Conservation (phyloP, 2,797 vertebrate species). For the Platalea minor region DNA sequence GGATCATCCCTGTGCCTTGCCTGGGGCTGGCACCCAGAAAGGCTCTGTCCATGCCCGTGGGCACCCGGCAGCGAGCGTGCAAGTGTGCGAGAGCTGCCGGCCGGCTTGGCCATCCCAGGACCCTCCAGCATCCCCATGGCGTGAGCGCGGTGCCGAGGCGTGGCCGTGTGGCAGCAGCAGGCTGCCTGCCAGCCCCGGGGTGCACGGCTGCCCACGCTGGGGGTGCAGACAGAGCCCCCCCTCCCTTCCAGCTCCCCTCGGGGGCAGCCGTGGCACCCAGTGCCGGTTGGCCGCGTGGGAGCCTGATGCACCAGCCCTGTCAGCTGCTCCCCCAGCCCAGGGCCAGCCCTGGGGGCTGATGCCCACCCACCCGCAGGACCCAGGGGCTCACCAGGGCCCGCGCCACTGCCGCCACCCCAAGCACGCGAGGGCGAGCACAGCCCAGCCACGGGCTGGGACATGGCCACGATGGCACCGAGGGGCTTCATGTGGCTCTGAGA, state of each 20-base stretch:
- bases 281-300: not conserved
- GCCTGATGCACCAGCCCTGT: not conserved
- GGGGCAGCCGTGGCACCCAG: accelerated
- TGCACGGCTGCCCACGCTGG: not conserved
- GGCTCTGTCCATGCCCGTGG: not conserved
- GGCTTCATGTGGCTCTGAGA: accelerated
- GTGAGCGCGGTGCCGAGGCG: accelerated
- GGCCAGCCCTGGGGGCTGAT: not conserved
- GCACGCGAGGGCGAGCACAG: accelerated
- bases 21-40: not conserved
- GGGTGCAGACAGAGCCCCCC: not conserved
- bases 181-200: not conserved
- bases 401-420: accelerated
- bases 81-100: not conserved
- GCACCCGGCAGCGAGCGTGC: accelerated
- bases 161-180: not conserved
- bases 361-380: not conserved
- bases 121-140: accelerated
- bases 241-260: accelerated
- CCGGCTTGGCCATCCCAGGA: not conserved
- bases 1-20: accelerated
- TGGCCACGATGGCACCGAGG: accelerated
- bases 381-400: accelerated
- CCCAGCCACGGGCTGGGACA: accelerated
- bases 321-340: not conserved